Base-by-base conservation (phyloP, 2,888 invertebrate species). In the Cremastobaeus sp. region DNA sequence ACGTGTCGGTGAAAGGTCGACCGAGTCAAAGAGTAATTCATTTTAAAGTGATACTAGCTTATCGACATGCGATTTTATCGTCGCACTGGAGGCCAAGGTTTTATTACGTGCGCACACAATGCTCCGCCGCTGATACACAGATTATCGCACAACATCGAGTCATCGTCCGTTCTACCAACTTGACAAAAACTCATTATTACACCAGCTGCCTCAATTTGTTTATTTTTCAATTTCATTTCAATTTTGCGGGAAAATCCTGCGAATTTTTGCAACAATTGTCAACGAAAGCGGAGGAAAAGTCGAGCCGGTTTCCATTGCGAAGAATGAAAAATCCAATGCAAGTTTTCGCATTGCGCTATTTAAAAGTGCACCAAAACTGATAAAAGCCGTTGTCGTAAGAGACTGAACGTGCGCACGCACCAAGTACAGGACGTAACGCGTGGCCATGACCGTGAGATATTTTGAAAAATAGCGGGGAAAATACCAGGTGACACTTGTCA, bases 401-500 rank as follows among this genome's bases (percentile, higher is more conserved):
- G 20, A 8, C 32, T 41, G 11, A 34, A 14, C 3, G 39, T 28
- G 57, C 35, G 64, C 54, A 43, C 55, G 62, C 57, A 52, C 28
- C 47, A 14, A 30, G 52, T 12, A n/a, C 65, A 28, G 77, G 83
- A 83, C 84, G 83, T 78, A 78, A 76, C 76, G 45, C 69, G 68
- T 78, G 85, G 78, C 86, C 86, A 81, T 86, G 86, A 83, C 86
- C 86, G 82, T 85, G 85, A 85, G 78, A 82, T 81, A 84, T 85
- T 84, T 81, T 81, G 80, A 82, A 84, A 85, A 83, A 78, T 74
- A 77, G 57, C 75, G 72, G 72, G 70, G 78, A 80, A 78, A 76
- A 64, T 66, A 69, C 41, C 66, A 62, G 60, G 70, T 70, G 70
- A 60, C 55, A 66, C 52, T 59, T 45, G 17, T 54, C 48, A 62